phyloP scores from a whole-genome alignment of 2,113 vertebrate genomes.

The Carettochelys insculpta region DNA sequence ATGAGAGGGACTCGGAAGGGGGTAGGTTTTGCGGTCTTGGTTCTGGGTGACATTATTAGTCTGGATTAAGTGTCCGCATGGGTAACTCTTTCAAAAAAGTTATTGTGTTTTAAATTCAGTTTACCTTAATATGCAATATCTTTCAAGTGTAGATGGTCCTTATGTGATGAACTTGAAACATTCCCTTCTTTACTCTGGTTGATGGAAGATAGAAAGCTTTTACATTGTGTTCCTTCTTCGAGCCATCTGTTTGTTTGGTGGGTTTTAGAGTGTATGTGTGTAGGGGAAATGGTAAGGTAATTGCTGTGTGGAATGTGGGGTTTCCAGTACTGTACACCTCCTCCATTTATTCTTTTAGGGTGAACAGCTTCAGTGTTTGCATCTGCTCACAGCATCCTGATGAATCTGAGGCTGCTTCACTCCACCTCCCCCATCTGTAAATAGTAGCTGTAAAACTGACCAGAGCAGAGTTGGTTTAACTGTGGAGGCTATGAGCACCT shows the following conservation, averaged over 20 bases:
- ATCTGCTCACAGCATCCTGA: background rate
- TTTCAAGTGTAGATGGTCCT: fast-evolving
- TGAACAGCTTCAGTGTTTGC: background rate
- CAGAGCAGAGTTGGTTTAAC: background rate
- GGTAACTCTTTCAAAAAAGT: background rate
- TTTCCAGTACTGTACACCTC: background rate
- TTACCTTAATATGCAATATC: background rate
- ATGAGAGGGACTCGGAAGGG: no score
- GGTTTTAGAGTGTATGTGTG: no score
- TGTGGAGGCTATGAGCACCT: background rate
- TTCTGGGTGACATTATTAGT: no score
- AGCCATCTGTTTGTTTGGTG: background rate
- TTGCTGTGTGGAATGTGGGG: background rate
- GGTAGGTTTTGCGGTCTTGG: no score
- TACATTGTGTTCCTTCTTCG: background rate
- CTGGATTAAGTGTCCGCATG: background rate
- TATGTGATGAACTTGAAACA: background rate
- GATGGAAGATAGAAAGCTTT: background rate
- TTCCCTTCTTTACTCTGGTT: background rate
- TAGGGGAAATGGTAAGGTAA: background rate
- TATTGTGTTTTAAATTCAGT: background rate
- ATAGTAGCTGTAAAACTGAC: background rate
- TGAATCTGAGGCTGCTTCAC: background rate
- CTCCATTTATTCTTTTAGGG: background rate
- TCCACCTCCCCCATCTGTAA: background rate